Percentiles rank a stretch among this genome's conserved stretches.
These are phyloP conservation scores for Erinaceus europaeus DNA, from an alignment of 2,113 vertebrate genomes.

Conservation along the genomic window DNA sequence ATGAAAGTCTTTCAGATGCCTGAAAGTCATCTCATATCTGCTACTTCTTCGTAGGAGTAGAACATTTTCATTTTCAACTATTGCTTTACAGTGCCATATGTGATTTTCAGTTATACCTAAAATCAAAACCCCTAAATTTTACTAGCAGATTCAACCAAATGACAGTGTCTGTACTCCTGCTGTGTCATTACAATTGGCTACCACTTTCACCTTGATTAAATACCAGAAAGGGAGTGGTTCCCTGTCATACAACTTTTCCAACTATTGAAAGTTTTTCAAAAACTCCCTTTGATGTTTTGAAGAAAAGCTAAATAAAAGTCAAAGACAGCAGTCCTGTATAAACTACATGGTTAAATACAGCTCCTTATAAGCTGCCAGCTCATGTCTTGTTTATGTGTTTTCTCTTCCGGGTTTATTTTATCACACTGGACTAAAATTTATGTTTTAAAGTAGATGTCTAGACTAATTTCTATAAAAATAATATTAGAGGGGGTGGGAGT, in stretches of 20 bases:
- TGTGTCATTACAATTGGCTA: background rate
- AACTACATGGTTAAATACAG: background rate
- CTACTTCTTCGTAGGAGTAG: background rate
- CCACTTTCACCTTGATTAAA: background rate
- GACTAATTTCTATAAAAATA: background rate
- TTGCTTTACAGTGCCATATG: background rate
- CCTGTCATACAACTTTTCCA: background rate
- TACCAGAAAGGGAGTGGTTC: background rate
- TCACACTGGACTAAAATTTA: background rate
- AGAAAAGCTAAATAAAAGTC: background rate
- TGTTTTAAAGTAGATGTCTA: slow-evolving; percentile 9
- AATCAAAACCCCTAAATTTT: background rate
- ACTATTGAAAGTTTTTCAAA: background rate
- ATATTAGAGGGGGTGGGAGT: too few species aligned
- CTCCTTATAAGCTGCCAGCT: background rate
- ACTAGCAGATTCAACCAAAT: background rate
- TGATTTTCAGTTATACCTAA: background rate
- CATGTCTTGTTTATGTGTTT: background rate
- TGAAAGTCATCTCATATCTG: background rate
- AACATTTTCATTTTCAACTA: background rate
- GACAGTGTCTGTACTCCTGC: background rate
- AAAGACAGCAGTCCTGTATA: background rate
- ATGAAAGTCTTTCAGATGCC: background rate
- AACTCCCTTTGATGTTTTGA: background rate
- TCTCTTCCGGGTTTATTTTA: background rate